A percentile compares a stretch with the other conserved stretches of the same genome.
These are phyloP conservation scores for Theristicus caerulescens DNA, from an alignment of 2,113 vertebrate species.

Conservation along the genomic window DNA sequence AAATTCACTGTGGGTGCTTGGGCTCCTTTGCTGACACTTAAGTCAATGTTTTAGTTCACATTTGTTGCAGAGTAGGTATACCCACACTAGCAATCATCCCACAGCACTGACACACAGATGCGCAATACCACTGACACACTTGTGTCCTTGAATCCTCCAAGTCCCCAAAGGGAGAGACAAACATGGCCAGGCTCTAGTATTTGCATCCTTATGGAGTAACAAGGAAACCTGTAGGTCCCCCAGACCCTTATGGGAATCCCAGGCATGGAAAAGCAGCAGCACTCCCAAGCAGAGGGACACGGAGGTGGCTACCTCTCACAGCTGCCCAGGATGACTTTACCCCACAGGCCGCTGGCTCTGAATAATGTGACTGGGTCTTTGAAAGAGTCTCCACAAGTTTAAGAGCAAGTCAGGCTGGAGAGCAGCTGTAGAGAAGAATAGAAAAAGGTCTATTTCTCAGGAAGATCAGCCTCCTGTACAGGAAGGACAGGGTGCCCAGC, in stretches of 20 bases:
- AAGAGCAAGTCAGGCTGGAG: background rate
- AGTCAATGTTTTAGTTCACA: background rate
- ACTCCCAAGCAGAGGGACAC: background rate
- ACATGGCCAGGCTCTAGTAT: background rate
- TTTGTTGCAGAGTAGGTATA: background rate
- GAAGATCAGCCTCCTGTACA: slow-evolving; percentile 37
- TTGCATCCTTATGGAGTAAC: background rate
- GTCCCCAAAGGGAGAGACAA: background rate
- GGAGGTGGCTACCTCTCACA: background rate
- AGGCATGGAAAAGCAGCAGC: background rate
- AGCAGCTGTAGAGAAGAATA: slow-evolving; percentile 8
- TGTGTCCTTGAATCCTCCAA: background rate
- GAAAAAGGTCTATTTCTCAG: slow-evolving; percentile 33
- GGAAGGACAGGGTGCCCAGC: background rate
- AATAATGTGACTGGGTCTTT: background rate
- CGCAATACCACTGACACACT: background rate
- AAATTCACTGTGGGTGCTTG: background rate
- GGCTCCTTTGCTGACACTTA: background rate
- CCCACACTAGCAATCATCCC: background rate
- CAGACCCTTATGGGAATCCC: accelerated
- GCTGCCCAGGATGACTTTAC: background rate
- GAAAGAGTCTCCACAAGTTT: background rate
- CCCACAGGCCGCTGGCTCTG: background rate
- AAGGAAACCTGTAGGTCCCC: background rate
- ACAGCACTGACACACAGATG: background rate